These are phyloP conservation scores for Dromiciops gliroides DNA, from an alignment of 2,113 vertebrate species.

Conservation along the genomic window DNA sequence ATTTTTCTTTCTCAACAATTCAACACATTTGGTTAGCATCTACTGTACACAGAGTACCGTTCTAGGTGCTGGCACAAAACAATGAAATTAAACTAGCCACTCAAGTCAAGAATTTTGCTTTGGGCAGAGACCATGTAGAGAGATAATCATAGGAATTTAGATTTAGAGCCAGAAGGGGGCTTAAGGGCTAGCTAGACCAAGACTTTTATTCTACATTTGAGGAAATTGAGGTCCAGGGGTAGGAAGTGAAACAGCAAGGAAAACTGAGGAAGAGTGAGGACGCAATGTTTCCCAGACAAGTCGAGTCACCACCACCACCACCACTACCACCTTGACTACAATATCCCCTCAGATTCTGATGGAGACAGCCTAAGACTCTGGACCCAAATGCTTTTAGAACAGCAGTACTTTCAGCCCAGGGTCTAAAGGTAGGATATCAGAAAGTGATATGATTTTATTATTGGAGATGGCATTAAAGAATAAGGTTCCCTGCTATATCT, in stretches of 20 bases:
- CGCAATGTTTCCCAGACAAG: not conserved
- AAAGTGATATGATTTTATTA: not conserved
- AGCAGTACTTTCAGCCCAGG: not conserved
- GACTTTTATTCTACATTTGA: not conserved
- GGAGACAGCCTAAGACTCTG: not conserved
- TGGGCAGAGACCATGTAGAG: not conserved
- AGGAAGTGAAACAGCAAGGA: too few species aligned
- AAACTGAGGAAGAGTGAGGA: not conserved
- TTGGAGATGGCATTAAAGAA: not conserved
- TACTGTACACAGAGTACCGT: not conserved
- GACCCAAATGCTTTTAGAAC: not conserved
- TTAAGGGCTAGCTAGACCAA: not conserved
- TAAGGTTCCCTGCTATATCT: not conserved
- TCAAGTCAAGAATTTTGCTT: not conserved
- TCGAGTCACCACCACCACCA: not conserved
- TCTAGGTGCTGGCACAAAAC: not conserved
- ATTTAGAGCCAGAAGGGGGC: not conserved
- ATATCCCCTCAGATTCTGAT: not conserved
- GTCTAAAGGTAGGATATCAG: not conserved
- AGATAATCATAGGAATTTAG: not conserved
- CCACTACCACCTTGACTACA: not conserved
- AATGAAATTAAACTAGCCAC: not conserved
- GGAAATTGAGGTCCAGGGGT: not conserved
- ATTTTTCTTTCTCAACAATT: not conserved
- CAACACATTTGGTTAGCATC: not conserved